phyloP scores from a whole-genome alignment of 2,888 invertebrate species.

The Liopterus haemorrhoidalis region DNA sequence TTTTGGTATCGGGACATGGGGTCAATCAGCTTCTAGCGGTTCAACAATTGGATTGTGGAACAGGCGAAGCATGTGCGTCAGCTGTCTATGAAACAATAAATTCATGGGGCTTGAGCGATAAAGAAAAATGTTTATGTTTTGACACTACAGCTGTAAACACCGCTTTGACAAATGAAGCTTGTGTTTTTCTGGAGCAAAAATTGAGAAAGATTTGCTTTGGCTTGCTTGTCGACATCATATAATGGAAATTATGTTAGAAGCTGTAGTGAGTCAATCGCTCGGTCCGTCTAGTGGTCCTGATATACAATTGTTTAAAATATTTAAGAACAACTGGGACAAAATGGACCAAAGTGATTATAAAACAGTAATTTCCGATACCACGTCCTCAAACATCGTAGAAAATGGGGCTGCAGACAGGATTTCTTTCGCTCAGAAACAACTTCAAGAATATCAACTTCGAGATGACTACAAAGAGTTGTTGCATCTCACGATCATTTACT shows the following conservation, averaged over 20 bases:
- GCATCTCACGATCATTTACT: neutral
- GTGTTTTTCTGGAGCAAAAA: conserved; percentile 3
- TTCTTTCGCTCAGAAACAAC: conserved; percentile 1
- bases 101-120: neutral
- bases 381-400: conserved; percentile 17
- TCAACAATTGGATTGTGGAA: conserved; percentile 2
- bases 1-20: conserved; percentile 4
- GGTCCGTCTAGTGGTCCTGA: conserved; percentile 19
- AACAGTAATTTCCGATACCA: conserved; percentile 11
- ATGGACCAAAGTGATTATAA: conserved; percentile 13
- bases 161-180: neutral
- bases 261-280: conserved; percentile 20
- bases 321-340: conserved; percentile 19
- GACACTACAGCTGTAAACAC: conserved; percentile 1
- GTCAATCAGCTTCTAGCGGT: conserved; percentile 13
- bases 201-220: conserved; percentile 15
- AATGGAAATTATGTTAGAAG: conserved; percentile 19
- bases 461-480: conserved; percentile 4
- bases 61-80: conserved; percentile 3
- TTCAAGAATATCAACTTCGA: neutral
- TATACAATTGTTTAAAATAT: conserved; percentile 20
- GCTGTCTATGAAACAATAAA: neutral
- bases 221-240: conserved; percentile 19
- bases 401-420: no score
- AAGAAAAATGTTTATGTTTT: conserved; percentile 17